Evolutionary conservation across 1,140 invertebrate species (phyloP).

Genomic region (Charaxes varanes): DNA sequence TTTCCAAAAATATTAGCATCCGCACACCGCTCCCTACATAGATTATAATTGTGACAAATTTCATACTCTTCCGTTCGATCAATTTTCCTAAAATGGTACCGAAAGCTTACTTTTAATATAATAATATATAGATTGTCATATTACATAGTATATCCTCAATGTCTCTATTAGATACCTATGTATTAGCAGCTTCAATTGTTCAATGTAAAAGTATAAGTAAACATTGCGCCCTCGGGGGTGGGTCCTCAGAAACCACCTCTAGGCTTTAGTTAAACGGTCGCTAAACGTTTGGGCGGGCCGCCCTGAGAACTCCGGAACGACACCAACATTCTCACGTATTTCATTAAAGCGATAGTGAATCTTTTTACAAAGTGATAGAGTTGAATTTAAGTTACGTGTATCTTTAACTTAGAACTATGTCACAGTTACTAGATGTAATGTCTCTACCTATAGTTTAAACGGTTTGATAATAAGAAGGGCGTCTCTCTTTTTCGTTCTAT

Average conservation of each 20-base stretch:
- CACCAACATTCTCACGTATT: conserved; percentile 21
- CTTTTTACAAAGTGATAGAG: conserved; percentile 14
- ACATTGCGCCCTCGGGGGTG: conserved; percentile 58
- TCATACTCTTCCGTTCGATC: too few species aligned
- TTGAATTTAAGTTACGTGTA: conserved; percentile 7
- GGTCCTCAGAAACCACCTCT: conserved; percentile 57
- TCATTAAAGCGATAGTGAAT: conserved; percentile 23
- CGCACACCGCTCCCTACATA: too few species aligned
- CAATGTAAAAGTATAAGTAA: too few species aligned
- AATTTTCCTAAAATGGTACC: too few species aligned
- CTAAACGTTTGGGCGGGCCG: conserved; percentile 73
- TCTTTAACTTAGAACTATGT: conserved; percentile 34
- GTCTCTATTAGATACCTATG: too few species aligned
- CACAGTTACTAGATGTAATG: conserved; percentile 31
- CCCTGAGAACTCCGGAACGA: conserved; percentile 46
- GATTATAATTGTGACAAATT: too few species aligned
- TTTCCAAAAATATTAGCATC: too few species aligned
- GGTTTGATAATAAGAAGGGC: conserved; percentile 46
- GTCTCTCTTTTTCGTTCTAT: conserved; percentile 20
- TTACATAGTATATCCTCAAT: too few species aligned
- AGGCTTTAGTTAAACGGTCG: conserved; percentile 64
- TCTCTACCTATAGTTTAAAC: conserved; percentile 57
- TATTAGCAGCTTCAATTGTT: too few species aligned
- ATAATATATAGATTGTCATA: too few species aligned
- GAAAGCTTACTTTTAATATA: too few species aligned